A percentile compares a stretch with the other conserved stretches of the same genome.
Evolutionary conservation across 1,140 invertebrate genomes (phyloP).

Genomic region (Trigoniulus corallinus): DNA sequence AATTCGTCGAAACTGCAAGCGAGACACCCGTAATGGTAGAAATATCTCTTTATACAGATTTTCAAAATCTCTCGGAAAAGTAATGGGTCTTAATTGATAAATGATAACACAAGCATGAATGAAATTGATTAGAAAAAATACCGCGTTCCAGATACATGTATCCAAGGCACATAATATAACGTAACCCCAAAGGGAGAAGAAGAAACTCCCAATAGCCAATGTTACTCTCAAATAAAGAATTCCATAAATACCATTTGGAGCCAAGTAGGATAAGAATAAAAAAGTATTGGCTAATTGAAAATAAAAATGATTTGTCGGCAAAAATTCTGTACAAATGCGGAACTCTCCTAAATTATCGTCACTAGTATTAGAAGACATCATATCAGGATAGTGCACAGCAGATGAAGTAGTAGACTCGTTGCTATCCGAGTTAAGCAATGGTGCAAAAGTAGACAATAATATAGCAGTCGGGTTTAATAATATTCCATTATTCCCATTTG

Average conservation of each 20-base stretch:
- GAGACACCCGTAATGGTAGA: conserved; percentile 57
- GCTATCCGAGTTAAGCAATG: too few relatives aligned
- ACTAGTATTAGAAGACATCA: too few relatives aligned
- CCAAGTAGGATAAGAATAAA: conserved; percentile 59
- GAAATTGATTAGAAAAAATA: conserved; percentile 64
- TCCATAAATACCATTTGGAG: conserved; percentile 57
- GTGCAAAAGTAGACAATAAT: too few relatives aligned
- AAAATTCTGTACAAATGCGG: background rate
- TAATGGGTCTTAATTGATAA: conserved; percentile 61
- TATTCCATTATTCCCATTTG: too few relatives aligned
- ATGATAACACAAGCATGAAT: conserved; percentile 61
- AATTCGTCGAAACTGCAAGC: conserved; percentile 63
- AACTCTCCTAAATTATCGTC: too few relatives aligned
- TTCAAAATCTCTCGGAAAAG: conserved; percentile 68
- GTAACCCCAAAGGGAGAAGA: conserved; percentile 64
- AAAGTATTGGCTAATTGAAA: conserved; percentile 60
- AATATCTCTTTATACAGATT: conserved; percentile 68
- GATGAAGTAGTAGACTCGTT: too few relatives aligned
- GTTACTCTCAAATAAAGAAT: conserved; percentile 57
- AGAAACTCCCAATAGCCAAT: conserved; percentile 55
- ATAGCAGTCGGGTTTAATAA: too few relatives aligned
- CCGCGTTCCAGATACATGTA: conserved; percentile 67
- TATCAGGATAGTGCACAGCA: too few relatives aligned
- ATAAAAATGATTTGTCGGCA: conserved; percentile 18
- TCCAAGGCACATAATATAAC: conserved; percentile 66